These are phyloP conservation scores for Cydia amplana DNA, from an alignment of 1,140 invertebrate species.

Conservation along the genomic window DNA sequence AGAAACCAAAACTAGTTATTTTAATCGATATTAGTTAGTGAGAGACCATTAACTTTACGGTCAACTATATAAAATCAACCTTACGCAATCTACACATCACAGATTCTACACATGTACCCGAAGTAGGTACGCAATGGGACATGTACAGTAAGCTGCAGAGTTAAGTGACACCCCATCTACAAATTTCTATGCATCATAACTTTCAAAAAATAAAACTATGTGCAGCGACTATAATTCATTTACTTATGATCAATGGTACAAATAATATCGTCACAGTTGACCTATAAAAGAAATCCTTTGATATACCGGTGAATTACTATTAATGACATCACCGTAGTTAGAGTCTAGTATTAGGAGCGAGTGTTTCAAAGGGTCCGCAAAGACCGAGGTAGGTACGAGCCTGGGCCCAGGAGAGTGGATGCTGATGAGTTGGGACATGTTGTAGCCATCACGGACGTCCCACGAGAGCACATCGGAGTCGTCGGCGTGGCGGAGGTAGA, in stretches of 20 bases:
- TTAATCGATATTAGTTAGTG: background rate
- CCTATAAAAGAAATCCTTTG: constrained; percentile 57
- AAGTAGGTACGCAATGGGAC: too few relatives aligned
- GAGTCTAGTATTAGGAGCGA: constrained; percentile 51
- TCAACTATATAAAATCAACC: background rate
- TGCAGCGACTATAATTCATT: too few relatives aligned
- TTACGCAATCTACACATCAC: background rate
- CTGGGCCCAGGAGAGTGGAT: constrained; percentile 52
- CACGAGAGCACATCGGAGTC: constrained; percentile 55
- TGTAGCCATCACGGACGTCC: constrained; percentile 48
- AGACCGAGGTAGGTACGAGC: constrained; percentile 50
- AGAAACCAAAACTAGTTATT: background rate
- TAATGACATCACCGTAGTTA: constrained; percentile 52
- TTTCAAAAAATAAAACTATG: too few relatives aligned
- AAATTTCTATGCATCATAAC: too few relatives aligned
- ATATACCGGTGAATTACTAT: constrained; percentile 46
- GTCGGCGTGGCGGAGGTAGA: constrained; percentile 51
- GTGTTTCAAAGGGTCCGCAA: constrained; percentile 43
- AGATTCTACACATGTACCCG: too few relatives aligned
- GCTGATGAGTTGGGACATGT: constrained; percentile 44
- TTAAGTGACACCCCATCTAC: too few relatives aligned
- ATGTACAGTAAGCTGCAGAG: too few relatives aligned
- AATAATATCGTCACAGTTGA: constrained; percentile 36
- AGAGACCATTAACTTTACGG: too few relatives aligned
- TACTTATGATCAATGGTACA: background rate